phyloP scores from a whole-genome alignment of 2,113 vertebrate genomes.

The Aldabrachelys gigantea region DNA sequence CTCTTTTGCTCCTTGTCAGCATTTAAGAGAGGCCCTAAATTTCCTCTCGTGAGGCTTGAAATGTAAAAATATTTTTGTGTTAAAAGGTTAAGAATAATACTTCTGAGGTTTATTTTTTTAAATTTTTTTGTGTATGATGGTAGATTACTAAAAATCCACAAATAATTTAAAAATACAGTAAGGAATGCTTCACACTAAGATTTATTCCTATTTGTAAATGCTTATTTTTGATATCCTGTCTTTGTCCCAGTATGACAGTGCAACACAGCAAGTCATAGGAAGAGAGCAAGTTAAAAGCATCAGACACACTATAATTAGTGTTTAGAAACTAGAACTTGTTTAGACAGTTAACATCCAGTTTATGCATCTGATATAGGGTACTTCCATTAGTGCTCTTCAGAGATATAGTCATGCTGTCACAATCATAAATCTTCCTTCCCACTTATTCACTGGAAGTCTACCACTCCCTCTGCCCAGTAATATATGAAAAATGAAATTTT shows the following conservation, averaged over 20 bases:
- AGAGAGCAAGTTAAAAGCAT: not conserved
- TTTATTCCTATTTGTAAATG: not conserved
- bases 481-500: not conserved
- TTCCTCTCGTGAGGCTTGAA: not conserved
- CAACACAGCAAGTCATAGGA: not conserved
- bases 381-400: not conserved
- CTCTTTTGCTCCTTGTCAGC: not conserved
- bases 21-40: not conserved
- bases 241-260: not conserved
- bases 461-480: not conserved
- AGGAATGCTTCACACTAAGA: not conserved
- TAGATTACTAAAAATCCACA: not conserved
- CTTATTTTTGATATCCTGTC: not conserved
- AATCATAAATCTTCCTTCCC: not conserved
- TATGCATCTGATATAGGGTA: not conserved
- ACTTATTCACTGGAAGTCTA: not conserved
- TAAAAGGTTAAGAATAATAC: not conserved
- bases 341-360: slow-evolving; percentile 20
- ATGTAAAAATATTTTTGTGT: not conserved
- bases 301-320: not conserved
- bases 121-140: not conserved
- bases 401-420: not conserved
- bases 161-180: not conserved
- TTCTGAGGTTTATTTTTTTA: not conserved
- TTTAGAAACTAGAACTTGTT: not conserved